Evolutionary conservation across 2,113 vertebrate species (phyloP), one percentile per base, ranked within the genome.

Genomic region (Chaenocephalus aceratus): DNA sequence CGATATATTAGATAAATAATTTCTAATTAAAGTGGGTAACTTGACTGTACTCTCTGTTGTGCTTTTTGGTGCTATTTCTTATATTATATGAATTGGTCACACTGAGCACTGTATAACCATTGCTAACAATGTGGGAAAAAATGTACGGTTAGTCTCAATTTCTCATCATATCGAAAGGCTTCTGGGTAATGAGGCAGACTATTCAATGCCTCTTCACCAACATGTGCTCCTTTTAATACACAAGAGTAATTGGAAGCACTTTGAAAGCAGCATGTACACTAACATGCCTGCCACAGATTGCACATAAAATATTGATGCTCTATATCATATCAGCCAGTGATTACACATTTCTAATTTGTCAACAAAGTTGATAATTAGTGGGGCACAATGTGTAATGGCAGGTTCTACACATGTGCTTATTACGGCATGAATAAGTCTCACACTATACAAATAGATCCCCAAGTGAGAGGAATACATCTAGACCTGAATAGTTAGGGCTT

Each of bases 291-390:
- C 48, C 66, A 61, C 71, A 88, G 80, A 58, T 75, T 85, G 44
- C 52, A 58, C 12, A 77, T 72, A 3, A 79, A 88, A 80, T 77
- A 82, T 74, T 76, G 62, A 87, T 79, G 62, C 10, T 69, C 23
- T 65, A 30, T 44, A 45, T 52, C 26, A 60, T 75, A 49, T 77
- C 57, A 63, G 53, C 16, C 3, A 15, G 64, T 69, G 44, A 59
- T 53, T 69, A 9, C 56, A 78, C 57, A 68, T 70, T 73, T 72
- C 2, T 70, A 59, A 88, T 86, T 77, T 84, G 54, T 75, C 51
- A 60, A 72, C 61, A 78, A 65, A 65, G 59, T 5, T 44, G 48
- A 58, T 63, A 49, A 82, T 84, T 76, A 63, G 46, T 3, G 54
- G 0, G 75, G 41, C 16, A 10, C n/a, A 76, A 13, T 18, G 12